A percentile compares a stretch with the other conserved stretches of the same genome.
Evolutionary conservation across 2,797 vertebrate species (phyloP).

Genomic region (Phylloscopus collybita): DNA sequence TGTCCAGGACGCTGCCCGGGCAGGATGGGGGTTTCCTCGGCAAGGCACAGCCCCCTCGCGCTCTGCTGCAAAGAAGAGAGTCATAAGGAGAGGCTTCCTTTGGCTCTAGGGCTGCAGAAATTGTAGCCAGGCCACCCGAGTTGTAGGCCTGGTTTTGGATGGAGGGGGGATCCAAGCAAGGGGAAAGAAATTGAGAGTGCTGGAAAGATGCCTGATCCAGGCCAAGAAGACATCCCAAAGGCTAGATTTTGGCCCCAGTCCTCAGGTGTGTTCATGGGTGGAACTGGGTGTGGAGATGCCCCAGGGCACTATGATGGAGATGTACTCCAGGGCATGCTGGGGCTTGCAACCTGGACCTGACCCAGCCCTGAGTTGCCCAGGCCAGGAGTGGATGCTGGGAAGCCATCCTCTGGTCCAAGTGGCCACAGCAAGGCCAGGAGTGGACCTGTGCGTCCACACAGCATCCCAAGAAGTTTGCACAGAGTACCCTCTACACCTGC

Average conservation of each 20-base stretch:
- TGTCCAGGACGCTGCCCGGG: no score
- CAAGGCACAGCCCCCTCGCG: fast-evolving
- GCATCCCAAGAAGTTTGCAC: background rate
- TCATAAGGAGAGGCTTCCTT: background rate
- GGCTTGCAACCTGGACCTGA: background rate
- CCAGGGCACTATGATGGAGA: background rate
- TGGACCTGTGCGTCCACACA: background rate
- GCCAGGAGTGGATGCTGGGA: background rate
- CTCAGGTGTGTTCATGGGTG: background rate
- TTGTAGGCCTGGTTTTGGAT: background rate
- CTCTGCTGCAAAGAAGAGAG: background rate
- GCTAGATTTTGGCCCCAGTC: background rate
- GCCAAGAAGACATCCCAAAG: background rate
- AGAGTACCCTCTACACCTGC: background rate
- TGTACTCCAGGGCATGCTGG: background rate
- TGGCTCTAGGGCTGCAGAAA: background rate
- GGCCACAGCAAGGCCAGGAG: background rate
- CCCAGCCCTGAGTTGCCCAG: background rate
- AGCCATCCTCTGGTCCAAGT: background rate
- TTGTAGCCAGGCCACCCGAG: background rate
- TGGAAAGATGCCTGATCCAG: background rate
- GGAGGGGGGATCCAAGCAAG: background rate
- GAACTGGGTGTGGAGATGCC: background rate
- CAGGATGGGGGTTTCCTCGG: no score
- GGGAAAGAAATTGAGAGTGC: background rate